phyloP scores from a whole-genome alignment of 92 coral and sea anemone genomes.

The Epizoanthus ramosus region DNA sequence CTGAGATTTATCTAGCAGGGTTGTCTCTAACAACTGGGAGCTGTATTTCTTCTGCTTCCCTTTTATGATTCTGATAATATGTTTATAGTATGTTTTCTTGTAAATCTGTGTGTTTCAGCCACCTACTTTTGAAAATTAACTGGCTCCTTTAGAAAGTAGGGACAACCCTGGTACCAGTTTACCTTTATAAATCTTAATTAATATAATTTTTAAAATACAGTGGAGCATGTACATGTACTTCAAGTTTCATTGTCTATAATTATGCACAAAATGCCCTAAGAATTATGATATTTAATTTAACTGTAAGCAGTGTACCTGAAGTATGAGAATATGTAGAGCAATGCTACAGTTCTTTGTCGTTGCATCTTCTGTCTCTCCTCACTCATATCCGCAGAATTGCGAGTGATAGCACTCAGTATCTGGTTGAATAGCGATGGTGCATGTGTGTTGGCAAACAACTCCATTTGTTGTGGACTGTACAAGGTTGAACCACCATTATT shows the following conservation, averaged over 20 bases:
- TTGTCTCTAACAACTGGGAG: too few species aligned
- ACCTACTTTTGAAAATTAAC: too few species aligned
- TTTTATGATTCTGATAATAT: too few species aligned
- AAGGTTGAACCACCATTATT: conserved; percentile 4
- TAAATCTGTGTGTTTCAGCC: too few species aligned
- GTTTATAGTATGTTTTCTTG: too few species aligned
- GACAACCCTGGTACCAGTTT: too few species aligned
- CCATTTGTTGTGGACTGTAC: conserved; percentile 12
- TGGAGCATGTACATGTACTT: too few species aligned
- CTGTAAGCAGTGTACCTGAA: neutral
- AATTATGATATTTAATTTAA: neutral
- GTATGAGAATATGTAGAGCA: conserved; percentile 4
- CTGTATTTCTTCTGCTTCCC: too few species aligned
- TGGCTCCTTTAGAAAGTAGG: too few species aligned
- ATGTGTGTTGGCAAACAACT: neutral
- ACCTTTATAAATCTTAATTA: too few species aligned
- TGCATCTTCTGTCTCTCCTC: neutral
- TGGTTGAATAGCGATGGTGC: neutral
- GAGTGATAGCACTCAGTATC: neutral
- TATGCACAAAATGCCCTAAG: neutral
- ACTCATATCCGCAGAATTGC: neutral
- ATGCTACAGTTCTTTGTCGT: conserved; percentile 11
- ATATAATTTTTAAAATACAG: too few species aligned
- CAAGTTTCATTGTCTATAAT: neutral
- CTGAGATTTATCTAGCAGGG: too few species aligned